phyloP scores from a whole-genome alignment of 2,888 invertebrate genomes.

The Tetropium fuscum region DNA sequence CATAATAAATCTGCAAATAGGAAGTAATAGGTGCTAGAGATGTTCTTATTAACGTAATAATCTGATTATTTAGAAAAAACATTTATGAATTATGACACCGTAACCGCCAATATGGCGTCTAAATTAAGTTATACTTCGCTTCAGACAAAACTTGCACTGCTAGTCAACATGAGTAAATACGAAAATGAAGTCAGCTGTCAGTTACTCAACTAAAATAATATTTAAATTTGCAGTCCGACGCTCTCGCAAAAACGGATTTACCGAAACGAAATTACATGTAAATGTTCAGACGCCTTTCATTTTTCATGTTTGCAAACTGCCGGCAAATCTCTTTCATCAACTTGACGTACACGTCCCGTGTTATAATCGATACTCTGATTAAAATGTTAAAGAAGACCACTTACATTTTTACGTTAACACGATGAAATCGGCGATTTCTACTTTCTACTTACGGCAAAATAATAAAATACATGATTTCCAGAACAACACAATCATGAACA shows the following conservation, averaged over 20 bases:
- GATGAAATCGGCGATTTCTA: slow-evolving; percentile 5
- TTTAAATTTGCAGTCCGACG: background rate
- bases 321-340: slow-evolving; percentile 30
- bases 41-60: background rate
- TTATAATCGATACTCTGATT: background rate
- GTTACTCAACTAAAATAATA: background rate
- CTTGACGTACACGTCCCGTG: background rate
- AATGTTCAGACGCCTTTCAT: slow-evolving; percentile 38
- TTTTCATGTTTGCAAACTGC: slow-evolving; percentile 43
- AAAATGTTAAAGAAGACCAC: background rate
- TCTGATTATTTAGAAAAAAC: slow-evolving; percentile 25
- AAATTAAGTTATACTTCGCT: slow-evolving; percentile 8
- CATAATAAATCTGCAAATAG: slow-evolving; percentile 20
- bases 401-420: slow-evolving; percentile 3
- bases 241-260: background rate
- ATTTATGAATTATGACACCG: slow-evolving; percentile 41
- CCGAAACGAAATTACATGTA: slow-evolving; percentile 11
- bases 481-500: slow-evolving; percentile 40
- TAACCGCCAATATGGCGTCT: slow-evolving; percentile 42
- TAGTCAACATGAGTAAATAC: background rate
- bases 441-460: slow-evolving; percentile 39
- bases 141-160: background rate
- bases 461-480: slow-evolving; percentile 40
- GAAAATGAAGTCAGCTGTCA: background rate
- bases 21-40: background rate